phyloP scores from a whole-genome alignment of 2,888 invertebrate species.

The Dolichomitus sp. region DNA sequence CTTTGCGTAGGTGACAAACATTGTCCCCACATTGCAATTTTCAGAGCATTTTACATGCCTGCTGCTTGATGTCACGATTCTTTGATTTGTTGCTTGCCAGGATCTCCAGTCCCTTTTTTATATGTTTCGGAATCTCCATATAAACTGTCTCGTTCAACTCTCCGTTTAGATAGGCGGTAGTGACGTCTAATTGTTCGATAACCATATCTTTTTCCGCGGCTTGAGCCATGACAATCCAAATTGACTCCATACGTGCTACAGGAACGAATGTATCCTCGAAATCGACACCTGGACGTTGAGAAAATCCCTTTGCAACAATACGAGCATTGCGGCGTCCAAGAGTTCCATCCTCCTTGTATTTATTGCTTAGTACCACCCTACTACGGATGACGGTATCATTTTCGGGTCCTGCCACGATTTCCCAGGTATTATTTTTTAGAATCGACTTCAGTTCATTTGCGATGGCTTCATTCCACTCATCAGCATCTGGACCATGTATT shows the following conservation, averaged over 20 bases:
- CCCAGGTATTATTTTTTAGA: not conserved
- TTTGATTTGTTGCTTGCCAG: too few relatives aligned
- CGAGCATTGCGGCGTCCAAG: not conserved
- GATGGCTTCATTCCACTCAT: too few relatives aligned
- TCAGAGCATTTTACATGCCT: too few relatives aligned
- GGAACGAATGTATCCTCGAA: not conserved
- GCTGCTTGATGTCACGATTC: too few relatives aligned
- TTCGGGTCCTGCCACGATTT: not conserved
- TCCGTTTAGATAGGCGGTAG: not conserved
- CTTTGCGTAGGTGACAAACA: too few relatives aligned
- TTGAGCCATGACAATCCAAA: not conserved
- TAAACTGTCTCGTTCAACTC: not conserved
- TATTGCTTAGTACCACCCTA: not conserved
- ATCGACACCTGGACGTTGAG: not conserved
- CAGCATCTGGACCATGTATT: too few relatives aligned
- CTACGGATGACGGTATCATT: not conserved
- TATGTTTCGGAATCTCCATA: too few relatives aligned
- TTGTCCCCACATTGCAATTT: too few relatives aligned
- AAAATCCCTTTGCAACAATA: not conserved
- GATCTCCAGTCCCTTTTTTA: too few relatives aligned
- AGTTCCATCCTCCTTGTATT: constrained; percentile 1
- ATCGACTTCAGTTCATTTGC: too few relatives aligned
- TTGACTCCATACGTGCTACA: constrained; percentile 1
- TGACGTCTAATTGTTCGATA: constrained; percentile 1
- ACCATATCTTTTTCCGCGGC: not conserved